These are phyloP conservation scores for Lethenteron reissneri DNA, from an alignment of 2,113 vertebrate genomes.

Conservation along the genomic window DNA sequence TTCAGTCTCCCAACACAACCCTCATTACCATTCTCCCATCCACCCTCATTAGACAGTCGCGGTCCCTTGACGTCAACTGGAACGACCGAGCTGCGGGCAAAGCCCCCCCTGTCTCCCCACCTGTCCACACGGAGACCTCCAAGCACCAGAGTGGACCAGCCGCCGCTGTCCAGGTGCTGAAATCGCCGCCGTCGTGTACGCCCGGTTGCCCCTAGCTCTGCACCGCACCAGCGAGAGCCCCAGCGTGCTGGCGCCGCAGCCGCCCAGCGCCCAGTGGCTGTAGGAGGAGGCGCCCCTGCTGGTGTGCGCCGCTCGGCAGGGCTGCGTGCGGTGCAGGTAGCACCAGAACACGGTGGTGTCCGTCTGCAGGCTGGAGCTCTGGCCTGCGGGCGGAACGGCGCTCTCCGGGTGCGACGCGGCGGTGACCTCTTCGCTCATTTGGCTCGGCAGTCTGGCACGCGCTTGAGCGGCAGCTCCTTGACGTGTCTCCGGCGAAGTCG, in stretches of 20 bases:
- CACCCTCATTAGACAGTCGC: too few relatives aligned
- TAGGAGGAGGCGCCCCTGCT: neutral
- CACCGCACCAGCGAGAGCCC: neutral
- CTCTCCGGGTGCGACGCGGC: too few relatives aligned
- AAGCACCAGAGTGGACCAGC: neutral
- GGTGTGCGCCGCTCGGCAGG: neutral
- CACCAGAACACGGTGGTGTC: constrained; percentile 2
- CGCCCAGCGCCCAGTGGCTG: constrained; percentile 3
- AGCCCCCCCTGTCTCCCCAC: too few relatives aligned
- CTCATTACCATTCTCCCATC: too few relatives aligned
- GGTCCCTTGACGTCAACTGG: too few relatives aligned
- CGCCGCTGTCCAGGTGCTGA: neutral
- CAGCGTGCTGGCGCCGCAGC: neutral
- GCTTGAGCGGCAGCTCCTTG: too few relatives aligned
- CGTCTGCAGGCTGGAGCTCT: constrained; percentile 1
- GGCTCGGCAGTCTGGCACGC: too few relatives aligned
- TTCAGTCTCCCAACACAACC: too few relatives aligned
- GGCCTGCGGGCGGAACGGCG: neutral
- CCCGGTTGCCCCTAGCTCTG: neutral
- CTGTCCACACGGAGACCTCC: neutral
- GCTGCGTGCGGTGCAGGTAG: neutral
- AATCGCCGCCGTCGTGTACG: constrained; percentile 1
- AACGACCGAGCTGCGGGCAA: too few relatives aligned
- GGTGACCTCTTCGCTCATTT: too few relatives aligned
- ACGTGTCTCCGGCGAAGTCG: too few relatives aligned